Evolutionary conservation across 2,888 invertebrate species (phyloP), one percentile per base, ranked within the genome.

Genomic region (Drosophila anceps): DNA sequence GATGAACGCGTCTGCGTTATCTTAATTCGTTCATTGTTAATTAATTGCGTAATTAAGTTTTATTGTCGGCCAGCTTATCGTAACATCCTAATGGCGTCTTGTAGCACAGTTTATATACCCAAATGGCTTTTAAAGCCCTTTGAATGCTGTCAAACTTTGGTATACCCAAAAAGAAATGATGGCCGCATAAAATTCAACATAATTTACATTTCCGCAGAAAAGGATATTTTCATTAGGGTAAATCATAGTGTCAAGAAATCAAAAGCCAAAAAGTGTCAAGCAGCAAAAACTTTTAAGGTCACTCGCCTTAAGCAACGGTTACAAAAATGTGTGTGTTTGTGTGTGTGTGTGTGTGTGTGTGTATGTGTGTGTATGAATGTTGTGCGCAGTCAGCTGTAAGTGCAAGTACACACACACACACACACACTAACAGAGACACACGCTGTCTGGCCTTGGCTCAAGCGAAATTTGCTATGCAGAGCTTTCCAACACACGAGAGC

Each of bases 11-110:
- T 13, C 18, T 41, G 8, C 41, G 10, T 27, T 65, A 67, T 67
- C 62, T 63, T 63, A 73, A 81, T 71, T 79, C 48, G 58, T 65
- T 68, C 76, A 63, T 51, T 60, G 57, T 63, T 79, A 79, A 78
- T 75, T 71, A 71, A 78, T 57, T 79, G 72, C 44, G 59, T 29
- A 53, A 44, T 55, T 61, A 51, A 64, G 35, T 70, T 63, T 71
- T 63, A 64, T 43, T 64, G 53, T 31, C 2, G 37, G 7, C 41
- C 31, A 39, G 18, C 43, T 27, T 61, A 61, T 67, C 63, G 24
- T n/a, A 48, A 55, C 41, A 63, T 63, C 76, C 39, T 46, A 59
- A 75, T 57, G 20, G 55, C n/a, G n/a, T 44, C 27, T 43, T 53
- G 35, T 58, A 46, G 44, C 31, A 18, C 33, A 43, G 58, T 33